Evolutionary conservation across 2,113 vertebrate genomes (phyloP).

Genomic region (Macrotis lagotis): DNA sequence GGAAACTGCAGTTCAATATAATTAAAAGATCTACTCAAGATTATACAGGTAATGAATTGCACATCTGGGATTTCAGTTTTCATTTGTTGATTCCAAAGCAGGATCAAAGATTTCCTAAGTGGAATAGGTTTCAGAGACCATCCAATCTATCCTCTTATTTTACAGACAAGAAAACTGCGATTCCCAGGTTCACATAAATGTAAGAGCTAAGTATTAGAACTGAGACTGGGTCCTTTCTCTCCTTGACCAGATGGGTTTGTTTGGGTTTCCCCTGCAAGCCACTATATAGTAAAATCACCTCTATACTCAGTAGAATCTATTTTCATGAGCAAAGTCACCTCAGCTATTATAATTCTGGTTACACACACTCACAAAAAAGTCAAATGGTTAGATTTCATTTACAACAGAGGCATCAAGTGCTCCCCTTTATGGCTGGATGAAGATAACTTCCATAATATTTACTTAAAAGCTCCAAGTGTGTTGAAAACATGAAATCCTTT

Average conservation of each 20-base stretch:
- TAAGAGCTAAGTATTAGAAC: background rate
- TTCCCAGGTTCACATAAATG: background rate
- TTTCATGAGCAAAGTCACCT: background rate
- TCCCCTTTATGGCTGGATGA: conserved; percentile 36
- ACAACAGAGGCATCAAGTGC: background rate
- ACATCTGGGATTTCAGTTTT: background rate
- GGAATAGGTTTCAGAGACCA: background rate
- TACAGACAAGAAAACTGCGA: background rate
- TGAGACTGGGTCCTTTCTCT: background rate
- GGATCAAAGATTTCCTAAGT: background rate
- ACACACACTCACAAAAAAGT: background rate
- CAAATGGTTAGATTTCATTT: background rate
- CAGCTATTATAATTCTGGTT: background rate
- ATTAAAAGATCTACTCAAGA: background rate
- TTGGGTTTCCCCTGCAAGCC: background rate
- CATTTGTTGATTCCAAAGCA: background rate
- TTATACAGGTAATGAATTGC: background rate
- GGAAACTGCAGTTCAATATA: background rate
- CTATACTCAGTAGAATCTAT: background rate
- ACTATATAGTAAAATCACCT: background rate
- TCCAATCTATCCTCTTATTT: background rate
- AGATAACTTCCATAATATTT: conserved; percentile 60
- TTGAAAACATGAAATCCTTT: conserved; percentile 68
- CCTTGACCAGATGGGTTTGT: background rate
- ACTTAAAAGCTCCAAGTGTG: conserved; percentile 71